Evolutionary conservation across 2,797 vertebrate species (phyloP).

Genomic region (Sus cebifrons): DNA sequence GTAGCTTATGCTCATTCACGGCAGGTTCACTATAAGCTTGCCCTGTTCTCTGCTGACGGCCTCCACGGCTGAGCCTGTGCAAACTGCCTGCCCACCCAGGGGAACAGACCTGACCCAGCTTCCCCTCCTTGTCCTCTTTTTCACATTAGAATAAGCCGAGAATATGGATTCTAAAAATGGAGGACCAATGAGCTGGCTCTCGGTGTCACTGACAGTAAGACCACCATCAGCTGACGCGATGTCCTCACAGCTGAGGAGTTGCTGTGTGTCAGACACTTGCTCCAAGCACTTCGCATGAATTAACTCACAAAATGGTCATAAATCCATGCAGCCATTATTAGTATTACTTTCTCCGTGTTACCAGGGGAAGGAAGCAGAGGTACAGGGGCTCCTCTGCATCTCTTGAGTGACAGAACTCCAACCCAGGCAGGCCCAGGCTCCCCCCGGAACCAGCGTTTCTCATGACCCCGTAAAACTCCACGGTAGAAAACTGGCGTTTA

Average conservation of each 20-base stretch:
- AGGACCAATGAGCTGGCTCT: background rate
- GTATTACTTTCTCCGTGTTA: background rate
- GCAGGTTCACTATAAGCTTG: background rate
- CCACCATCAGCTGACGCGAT: background rate
- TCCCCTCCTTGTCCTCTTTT: background rate
- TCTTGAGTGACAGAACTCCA: background rate
- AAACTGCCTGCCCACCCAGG: background rate
- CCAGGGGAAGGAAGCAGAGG: background rate
- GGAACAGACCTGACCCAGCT: background rate
- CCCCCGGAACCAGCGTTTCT: background rate
- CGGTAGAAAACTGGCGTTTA: background rate
- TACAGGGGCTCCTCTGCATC: no score
- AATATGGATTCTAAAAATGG: background rate
- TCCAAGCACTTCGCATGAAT: background rate
- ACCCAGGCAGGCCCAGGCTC: background rate
- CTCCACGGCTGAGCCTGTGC: background rate
- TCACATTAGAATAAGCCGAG: background rate
- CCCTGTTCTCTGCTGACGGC: rapidly evolving
- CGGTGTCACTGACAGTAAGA: background rate
- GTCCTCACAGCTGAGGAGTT: background rate
- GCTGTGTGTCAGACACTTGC: no score
- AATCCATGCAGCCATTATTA: background rate
- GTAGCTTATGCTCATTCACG: background rate
- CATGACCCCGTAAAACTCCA: background rate
- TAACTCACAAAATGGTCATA: background rate